phyloP scores from a whole-genome alignment of 2,797 vertebrate species.

The Labeo calbasu region DNA sequence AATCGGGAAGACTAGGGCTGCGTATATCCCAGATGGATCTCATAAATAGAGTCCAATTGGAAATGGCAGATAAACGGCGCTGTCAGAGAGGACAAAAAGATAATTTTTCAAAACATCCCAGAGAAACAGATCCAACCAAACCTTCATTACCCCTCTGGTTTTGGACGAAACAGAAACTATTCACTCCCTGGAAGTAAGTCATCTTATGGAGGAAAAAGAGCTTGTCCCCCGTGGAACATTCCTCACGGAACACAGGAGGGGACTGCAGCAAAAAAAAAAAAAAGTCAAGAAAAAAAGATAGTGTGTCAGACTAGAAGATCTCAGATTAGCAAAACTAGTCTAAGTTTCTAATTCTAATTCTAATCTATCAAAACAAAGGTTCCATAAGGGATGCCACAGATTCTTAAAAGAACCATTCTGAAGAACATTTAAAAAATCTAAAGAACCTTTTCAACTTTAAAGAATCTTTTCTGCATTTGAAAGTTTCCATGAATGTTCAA shows the following conservation, averaged over 20 bases:
- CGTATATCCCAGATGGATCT: conserved; percentile 43
- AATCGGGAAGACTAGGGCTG: conserved; percentile 32
- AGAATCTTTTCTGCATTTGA: too few relatives aligned
- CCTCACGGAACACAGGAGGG: conserved; percentile 48
- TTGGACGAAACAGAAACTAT: conserved; percentile 57
- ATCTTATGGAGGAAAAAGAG: conserved; percentile 53
- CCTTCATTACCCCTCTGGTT: conserved; percentile 59
- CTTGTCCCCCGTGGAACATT: conserved; percentile 55
- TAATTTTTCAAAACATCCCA: conserved; percentile 56
- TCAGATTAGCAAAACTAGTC: background rate
- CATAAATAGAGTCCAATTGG: conserved; percentile 58
- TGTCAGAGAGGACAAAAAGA: conserved; percentile 57
- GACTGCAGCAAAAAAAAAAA: conserved; percentile 18
- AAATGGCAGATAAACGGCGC: conserved; percentile 59
- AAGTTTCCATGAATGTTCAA: too few relatives aligned
- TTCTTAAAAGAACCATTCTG: too few relatives aligned
- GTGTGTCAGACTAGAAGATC: background rate
- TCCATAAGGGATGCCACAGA: too few relatives aligned
- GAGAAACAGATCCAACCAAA: conserved; percentile 52
- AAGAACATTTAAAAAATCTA: too few relatives aligned
- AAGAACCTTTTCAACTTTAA: too few relatives aligned
- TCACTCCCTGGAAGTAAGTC: conserved; percentile 63
- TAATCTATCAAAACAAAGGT: background rate
- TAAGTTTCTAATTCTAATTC: background rate
- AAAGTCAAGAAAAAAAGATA: conserved; percentile 1